These are phyloP conservation scores for Crenichthys baileyi DNA, from an alignment of 2,797 vertebrate genomes.

Conservation along the genomic window DNA sequence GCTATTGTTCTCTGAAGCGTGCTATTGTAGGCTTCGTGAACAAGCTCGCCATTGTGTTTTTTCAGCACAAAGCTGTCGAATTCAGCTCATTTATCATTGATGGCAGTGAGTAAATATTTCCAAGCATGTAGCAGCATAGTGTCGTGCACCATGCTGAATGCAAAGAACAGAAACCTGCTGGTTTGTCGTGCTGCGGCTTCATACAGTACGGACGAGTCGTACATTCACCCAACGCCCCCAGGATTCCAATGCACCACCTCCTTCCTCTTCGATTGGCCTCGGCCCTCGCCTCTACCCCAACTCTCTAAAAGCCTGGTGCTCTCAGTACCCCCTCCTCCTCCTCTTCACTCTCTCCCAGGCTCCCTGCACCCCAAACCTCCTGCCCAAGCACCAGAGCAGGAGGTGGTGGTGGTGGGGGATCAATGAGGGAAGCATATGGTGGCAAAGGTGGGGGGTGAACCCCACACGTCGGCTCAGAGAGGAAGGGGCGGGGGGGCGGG, in stretches of 20 bases:
- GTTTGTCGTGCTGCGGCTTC: background rate
- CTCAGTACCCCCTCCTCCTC: slow-evolving; percentile 12
- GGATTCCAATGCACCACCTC: slow-evolving; percentile 75
- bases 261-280: slow-evolving; percentile 38
- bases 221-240: slow-evolving; percentile 48
- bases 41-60: slow-evolving; percentile 52
- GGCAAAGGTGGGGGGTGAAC: slow-evolving; percentile 51
- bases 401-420: slow-evolving; percentile 37
- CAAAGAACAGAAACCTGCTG: slow-evolving; percentile 11
- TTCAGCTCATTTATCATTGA: slow-evolving; percentile 40
- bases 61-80: slow-evolving; percentile 40
- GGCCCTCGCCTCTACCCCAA: slow-evolving; percentile 53
- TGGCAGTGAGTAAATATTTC: slow-evolving; percentile 42
- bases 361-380: slow-evolving; percentile 35
- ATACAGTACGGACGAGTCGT: slow-evolving; percentile 42
- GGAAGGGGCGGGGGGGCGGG: slow-evolving; percentile 38
- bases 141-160: background rate
- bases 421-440: slow-evolving; percentile 62
- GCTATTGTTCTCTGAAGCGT: slow-evolving; percentile 56
- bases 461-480: slow-evolving; percentile 64
- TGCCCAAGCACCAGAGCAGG: slow-evolving; percentile 65
- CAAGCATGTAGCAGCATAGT: slow-evolving; percentile 16
- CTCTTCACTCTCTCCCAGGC: slow-evolving; percentile 43
- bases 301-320: slow-evolving; percentile 40
- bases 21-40: slow-evolving; percentile 37